Percentiles rank a stretch among this genome's conserved stretches.
These are phyloP conservation scores for Melanerpes aurifrons DNA, from an alignment of 2,113 vertebrate genomes.

Conservation along the genomic window DNA sequence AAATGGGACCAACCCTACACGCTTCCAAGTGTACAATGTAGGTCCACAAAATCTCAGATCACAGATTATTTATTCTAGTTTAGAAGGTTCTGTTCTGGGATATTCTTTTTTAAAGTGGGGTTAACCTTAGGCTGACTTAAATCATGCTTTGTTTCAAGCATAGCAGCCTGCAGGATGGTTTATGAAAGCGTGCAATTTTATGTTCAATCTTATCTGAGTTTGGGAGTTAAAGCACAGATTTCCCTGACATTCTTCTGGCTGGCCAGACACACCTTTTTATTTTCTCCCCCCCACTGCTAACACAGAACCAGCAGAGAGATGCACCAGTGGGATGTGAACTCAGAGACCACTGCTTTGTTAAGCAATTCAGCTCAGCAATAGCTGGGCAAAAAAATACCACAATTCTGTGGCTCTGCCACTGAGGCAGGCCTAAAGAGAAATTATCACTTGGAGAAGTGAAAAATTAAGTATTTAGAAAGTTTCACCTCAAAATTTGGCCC, in stretches of 20 bases:
- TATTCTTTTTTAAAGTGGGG: slow-evolving; percentile 6
- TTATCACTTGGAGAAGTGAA: accelerated
- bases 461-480: not conserved
- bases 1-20: not conserved
- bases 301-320: not conserved
- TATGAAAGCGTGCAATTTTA: not conserved
- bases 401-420: not conserved
- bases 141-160: too few relatives aligned
- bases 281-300: not conserved
- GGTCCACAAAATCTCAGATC: not conserved
- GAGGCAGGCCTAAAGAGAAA: not conserved
- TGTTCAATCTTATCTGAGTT: not conserved
- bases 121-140: too few relatives aligned
- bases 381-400: not conserved
- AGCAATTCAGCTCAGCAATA: not conserved
- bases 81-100: not conserved
- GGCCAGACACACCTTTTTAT: not conserved
- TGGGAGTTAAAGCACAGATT: not conserved
- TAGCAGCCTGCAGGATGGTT: too few relatives aligned
- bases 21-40: not conserved
- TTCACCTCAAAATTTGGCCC: not conserved
- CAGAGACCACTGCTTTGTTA: not conserved
- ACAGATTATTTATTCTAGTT: slow-evolving; percentile 4
- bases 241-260: not conserved
- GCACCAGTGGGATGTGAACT: not conserved